Evolutionary conservation across 2,113 vertebrate genomes (phyloP), one percentile per base, ranked within the genome.

Genomic region (Hydrochoerus hydrochaeris): DNA sequence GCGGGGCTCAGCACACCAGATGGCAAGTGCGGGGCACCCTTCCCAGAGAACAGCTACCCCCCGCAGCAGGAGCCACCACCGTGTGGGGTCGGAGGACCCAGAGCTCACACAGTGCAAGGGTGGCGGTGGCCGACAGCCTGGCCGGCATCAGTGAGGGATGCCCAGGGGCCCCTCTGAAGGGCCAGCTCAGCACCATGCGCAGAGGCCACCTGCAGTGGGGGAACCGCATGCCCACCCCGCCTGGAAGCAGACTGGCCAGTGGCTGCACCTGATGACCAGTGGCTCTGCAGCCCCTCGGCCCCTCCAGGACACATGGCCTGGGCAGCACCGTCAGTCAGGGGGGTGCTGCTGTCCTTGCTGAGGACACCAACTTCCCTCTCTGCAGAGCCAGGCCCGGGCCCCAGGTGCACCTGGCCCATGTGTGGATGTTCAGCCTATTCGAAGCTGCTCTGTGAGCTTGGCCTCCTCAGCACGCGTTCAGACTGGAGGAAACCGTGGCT

Each of bases 11-110:
- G n/a, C n/a, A n/a, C n/a, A 54, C n/a, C n/a, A 4, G 35, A 22
- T 0, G 0, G 1, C 20, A 22, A 41, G 57, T 1, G 4, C 1
- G 3, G 32, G 12, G 14, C 38, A 52, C 67, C 38, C 58, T 30
- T 49, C 77, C 46, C 67, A 16, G 22, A 38, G 4, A 0, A 19
- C 9, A 20, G 38, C 26, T 19, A 11, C 20, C 32, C 78, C 41
- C 7, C 3, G 5, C 49, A 26, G 58, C 7, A 38, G 28, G 7
- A 49, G 6, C 11, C 10, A 35, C 49, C 1, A 13, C n/a, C 1
- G 58, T 4, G 30, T 2, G 0, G 63, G 28, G 57, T 19, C 20
- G 0, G 10, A 85, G 44, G 75, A 30, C 35, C 67, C 16, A 3
- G 3, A 1, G 1, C 7, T 4, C 54, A 58, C 13, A 1, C 7